phyloP scores from a whole-genome alignment of 2,797 vertebrate genomes.

The Smutsia gigantea region DNA sequence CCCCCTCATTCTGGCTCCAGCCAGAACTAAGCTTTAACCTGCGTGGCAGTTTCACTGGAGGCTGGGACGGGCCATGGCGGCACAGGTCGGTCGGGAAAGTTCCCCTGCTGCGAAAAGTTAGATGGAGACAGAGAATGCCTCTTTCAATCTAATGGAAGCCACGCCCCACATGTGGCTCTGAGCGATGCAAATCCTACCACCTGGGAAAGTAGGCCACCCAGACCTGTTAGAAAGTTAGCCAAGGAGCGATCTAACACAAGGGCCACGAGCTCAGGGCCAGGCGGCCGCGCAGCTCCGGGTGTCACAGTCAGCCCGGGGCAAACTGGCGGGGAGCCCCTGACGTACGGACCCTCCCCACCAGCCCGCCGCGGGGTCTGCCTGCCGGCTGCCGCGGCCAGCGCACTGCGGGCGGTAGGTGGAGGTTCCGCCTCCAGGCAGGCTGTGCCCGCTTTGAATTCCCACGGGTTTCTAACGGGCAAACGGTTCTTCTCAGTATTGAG shows the following conservation, averaged over 20 bases:
- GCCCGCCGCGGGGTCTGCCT: neutral
- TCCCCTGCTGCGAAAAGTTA: neutral
- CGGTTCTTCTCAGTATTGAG: neutral
- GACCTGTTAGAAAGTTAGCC: neutral
- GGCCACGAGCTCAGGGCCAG: neutral
- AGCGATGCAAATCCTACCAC: neutral
- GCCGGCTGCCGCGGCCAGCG: neutral
- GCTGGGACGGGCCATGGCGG: accelerated
- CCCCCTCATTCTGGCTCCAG: neutral
- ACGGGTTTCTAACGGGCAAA: neutral
- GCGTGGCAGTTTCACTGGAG: accelerated
- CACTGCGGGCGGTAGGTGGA: neutral
- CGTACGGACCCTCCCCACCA: too few species aligned
- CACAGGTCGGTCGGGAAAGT: neutral
- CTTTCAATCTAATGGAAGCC: neutral
- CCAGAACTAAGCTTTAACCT: neutral
- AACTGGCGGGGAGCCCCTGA: neutral
- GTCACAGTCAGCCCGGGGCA: neutral
- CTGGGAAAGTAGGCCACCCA: neutral
- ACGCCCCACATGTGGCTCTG: neutral
- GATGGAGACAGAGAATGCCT: neutral
- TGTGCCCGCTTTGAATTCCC: neutral
- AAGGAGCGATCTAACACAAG: neutral
- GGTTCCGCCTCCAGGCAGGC: neutral
- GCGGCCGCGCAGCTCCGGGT: neutral